Evolutionary conservation across 2,888 invertebrate species (phyloP).

Genomic region (Shargacucullia verbasci): DNA sequence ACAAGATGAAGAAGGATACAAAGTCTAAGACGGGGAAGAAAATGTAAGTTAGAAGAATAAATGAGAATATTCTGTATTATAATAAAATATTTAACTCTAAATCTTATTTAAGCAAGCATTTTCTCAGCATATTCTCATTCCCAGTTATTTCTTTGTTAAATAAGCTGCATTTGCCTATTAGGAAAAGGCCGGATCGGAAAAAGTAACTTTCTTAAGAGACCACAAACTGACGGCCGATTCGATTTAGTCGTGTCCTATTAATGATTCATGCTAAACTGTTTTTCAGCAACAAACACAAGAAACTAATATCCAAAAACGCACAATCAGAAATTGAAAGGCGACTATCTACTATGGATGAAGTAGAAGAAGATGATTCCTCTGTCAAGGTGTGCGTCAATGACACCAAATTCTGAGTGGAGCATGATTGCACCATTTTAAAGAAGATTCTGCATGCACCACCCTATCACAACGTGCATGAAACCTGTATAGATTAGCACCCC

Average conservation of each 20-base stretch:
- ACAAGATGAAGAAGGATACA: conserved; percentile 82
- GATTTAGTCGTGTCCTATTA: background rate
- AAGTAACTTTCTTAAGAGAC: too few species aligned
- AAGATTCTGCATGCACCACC: conserved; percentile 56
- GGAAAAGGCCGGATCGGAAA: too few species aligned
- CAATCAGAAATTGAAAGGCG: conserved; percentile 90
- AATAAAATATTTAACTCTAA: too few species aligned
- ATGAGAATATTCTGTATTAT: too few species aligned
- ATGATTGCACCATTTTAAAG: conserved; percentile 53
- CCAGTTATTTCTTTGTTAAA: too few species aligned
- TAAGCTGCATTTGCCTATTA: too few species aligned
- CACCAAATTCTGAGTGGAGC: conserved; percentile 83
- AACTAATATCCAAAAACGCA: conserved; percentile 91
- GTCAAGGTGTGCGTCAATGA: conserved; percentile 85
- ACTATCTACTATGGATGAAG: conserved; percentile 95
- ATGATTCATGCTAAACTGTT: conserved; percentile 20
- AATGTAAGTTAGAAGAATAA: conserved; percentile 77
- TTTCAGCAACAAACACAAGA: conserved; percentile 91
- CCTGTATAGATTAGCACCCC: conserved; percentile 41
- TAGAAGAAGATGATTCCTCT: conserved; percentile 93
- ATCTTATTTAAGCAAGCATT: too few species aligned
- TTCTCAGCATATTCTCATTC: too few species aligned
- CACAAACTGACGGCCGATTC: background rate
- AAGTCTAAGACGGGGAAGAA: conserved; percentile 83
- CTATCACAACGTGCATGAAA: conserved; percentile 40